Evolutionary conservation across 2,888 invertebrate species (phyloP).

Genomic region (Osmoderma eremita): DNA sequence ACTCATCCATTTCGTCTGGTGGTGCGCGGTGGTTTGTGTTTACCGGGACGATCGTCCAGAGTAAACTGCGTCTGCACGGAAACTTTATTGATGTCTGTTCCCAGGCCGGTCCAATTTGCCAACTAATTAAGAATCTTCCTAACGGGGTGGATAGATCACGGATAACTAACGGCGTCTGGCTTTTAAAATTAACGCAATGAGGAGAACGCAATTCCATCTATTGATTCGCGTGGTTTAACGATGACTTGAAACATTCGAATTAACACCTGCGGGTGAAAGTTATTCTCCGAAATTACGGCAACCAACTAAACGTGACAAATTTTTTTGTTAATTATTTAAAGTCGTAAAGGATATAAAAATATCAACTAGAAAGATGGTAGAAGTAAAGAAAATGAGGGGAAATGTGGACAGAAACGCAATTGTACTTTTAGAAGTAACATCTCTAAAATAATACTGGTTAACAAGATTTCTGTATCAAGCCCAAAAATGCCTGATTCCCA

Average conservation of each 20-base stretch:
- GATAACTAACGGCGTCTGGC: conserved; percentile 3
- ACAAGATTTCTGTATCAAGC: no score
- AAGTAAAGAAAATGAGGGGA: no score
- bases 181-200: neutral
- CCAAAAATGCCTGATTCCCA: no score
- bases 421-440: no score
- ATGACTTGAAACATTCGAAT: neutral
- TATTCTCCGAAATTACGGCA: no score
- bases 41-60: conserved; percentile 26
- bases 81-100: conserved; percentile 29
- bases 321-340: no score
- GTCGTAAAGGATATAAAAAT: no score
- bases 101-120: conserved; percentile 16
- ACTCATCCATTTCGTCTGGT: conserved; percentile 27
- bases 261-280: no score
- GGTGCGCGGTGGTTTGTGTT: conserved; percentile 22
- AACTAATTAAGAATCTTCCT: conserved; percentile 32
- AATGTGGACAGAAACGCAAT: no score
- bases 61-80: conserved; percentile 10
- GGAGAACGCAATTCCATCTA: conserved; percentile 10
- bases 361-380: no score
- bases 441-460: no score
- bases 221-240: conserved; percentile 15
- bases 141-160: conserved; percentile 30
- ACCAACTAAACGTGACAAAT: no score